Conservation (phyloP, 2,888 invertebrate genomes). For the Spilarctia lutea region DNA sequence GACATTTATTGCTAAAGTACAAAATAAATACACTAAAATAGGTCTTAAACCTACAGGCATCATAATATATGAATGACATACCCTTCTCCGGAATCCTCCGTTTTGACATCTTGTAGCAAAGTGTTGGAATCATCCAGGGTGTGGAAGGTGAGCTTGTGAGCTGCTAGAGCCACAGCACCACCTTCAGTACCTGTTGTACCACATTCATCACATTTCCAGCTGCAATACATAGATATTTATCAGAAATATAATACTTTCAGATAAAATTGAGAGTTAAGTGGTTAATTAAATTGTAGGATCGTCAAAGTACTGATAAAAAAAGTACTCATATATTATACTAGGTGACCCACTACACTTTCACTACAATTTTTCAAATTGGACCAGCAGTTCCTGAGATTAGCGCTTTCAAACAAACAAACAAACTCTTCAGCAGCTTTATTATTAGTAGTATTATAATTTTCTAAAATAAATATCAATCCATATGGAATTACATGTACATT, state of each 20-base stretch:
- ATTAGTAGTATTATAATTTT: too few relatives aligned
- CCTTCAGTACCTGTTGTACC: constrained; percentile 57
- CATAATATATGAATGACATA: constrained; percentile 31
- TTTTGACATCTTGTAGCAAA: constrained; percentile 57
- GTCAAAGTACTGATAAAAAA: too few relatives aligned
- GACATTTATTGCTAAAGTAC: too few relatives aligned
- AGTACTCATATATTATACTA: too few relatives aligned
- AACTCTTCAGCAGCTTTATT: too few relatives aligned
- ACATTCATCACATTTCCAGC: constrained; percentile 74
- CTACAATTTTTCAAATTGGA: too few relatives aligned
- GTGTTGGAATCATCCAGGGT: constrained; percentile 41
- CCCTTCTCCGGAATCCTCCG: constrained; percentile 64
- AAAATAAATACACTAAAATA: background rate
- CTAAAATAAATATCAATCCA: too few relatives aligned
- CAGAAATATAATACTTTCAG: background rate
- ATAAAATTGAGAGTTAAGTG: background rate
- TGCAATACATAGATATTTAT: constrained; percentile 42
- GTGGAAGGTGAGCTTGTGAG: constrained; percentile 67
- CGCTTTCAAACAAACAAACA: too few relatives aligned
- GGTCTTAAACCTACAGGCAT: background rate
- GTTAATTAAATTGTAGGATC: background rate
- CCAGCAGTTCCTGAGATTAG: too few relatives aligned
- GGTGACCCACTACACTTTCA: too few relatives aligned
- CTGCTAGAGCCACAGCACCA: constrained; percentile 58
- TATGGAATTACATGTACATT: too few relatives aligned